Conservation (phyloP, 2,797 vertebrate species). For the Rhinella marina region DNA sequence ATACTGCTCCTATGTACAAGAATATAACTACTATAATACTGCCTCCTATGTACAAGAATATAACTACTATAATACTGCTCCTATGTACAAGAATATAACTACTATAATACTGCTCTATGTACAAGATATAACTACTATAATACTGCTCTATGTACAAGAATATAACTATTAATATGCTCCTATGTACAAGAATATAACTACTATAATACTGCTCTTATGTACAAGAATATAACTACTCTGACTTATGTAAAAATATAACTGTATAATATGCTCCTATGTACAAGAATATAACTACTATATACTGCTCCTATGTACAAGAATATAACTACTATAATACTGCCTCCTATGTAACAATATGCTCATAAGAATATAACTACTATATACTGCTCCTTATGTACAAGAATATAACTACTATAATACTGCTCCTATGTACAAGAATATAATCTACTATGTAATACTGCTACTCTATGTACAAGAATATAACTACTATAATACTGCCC, state of each 20-base stretch:
- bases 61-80: slow-evolving; percentile 1
- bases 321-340: neutral
- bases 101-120: neutral
- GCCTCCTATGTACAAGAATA: neutral
- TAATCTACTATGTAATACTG: slow-evolving; percentile 6
- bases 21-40: neutral
- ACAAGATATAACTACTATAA: neutral
- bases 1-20: neutral
- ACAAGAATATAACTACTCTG: slow-evolving; percentile 1
- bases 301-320: neutral
- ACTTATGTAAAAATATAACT: neutral
- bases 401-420: neutral
- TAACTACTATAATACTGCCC: neutral
- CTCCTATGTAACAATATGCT: no score
- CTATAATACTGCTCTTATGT: neutral
- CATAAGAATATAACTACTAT: slow-evolving; percentile 10
- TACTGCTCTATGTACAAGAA: neutral
- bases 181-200: slow-evolving; percentile 1
- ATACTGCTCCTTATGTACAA: neutral
- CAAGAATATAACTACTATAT: slow-evolving; percentile 5
- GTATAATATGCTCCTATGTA: slow-evolving; percentile 1
- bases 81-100: slow-evolving; percentile 1
- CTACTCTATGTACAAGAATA: no score
- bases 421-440: neutral
- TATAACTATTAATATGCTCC: neutral